These are phyloP conservation scores for Choristoneura fumiferana DNA, from an alignment of 1,140 invertebrate species.

Conservation along the genomic window DNA sequence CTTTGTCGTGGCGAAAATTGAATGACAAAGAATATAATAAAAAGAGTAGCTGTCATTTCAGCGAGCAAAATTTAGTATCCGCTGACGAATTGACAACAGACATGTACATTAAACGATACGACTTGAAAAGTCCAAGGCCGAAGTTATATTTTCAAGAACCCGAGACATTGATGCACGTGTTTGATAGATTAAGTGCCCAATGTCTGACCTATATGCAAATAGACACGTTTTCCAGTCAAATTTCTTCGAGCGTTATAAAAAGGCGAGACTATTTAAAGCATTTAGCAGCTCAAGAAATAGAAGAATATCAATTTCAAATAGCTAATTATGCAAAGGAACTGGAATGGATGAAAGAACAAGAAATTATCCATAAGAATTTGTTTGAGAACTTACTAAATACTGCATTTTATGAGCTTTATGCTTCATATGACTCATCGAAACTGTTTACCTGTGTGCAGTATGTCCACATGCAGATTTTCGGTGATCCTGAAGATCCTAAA, in stretches of 20 bases:
- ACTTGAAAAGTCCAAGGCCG: conserved; percentile 14
- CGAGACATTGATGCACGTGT: conserved; percentile 24
- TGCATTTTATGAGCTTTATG: conserved; percentile 29
- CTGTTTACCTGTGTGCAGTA: conserved; percentile 38
- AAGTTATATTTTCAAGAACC: conserved; percentile 34
- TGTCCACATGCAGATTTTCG: conserved; percentile 27
- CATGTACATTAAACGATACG: not conserved
- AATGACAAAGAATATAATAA: not conserved
- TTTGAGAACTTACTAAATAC: conserved; percentile 31
- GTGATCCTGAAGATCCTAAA: conserved; percentile 27
- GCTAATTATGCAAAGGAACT: conserved; percentile 24
- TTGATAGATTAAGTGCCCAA: conserved; percentile 29
- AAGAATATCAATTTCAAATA: conserved; percentile 24
- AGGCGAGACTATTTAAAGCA: conserved; percentile 23
- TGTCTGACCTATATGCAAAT: conserved; percentile 38
- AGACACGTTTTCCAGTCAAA: conserved; percentile 22
- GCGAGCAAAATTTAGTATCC: not conserved
- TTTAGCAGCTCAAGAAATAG: conserved; percentile 18
- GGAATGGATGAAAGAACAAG: conserved; percentile 27
- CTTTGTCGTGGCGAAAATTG: conserved; percentile 24
- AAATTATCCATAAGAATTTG: conserved; percentile 20
- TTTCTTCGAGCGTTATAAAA: conserved; percentile 23
- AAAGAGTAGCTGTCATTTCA: not conserved
- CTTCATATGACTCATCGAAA: conserved; percentile 34
- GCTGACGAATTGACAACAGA: not conserved